Base-by-base conservation (phyloP, 2,113 vertebrate species). In the Proterorhinus semilunaris region DNA sequence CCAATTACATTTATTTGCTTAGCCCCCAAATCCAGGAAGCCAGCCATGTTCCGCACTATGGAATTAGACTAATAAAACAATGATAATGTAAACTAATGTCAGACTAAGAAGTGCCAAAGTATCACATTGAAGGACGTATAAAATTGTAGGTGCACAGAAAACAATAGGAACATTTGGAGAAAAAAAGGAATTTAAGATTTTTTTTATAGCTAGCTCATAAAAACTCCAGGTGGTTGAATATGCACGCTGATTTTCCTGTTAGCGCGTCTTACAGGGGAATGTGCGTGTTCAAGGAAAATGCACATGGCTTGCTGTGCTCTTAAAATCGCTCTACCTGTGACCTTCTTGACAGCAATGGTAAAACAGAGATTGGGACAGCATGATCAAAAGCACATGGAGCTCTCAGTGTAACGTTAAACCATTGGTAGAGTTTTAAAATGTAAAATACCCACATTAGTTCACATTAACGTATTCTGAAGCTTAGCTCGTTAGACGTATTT, bases 131-230 rank as follows among this genome's bases (percentile, higher is more conserved):
- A 17, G 9, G n/a, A 50, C 50, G 49, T 42, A 50, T 65, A 54
- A 49, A 53, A 54, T 50, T 21, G 17, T 27, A 9, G 43, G 55
- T 9, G 53, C 53, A 17, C 2, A 45, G 54, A 71, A 48, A 71
- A 80, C 68, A 49, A 50, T 17, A 62, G 71, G 62, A 76, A 51
- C 68, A 64, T 10, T 71, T 11, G 53, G 44, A 72, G 53, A 70
- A 6, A 1, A 16, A 61, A 10, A 63, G 77, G 79, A 87, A 82
- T 82, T 86, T 76, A 81, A 88, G 83, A 83, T 89, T 81, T 73
- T 78, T 86, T 83, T 82, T 81, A n/a, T 76, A 80, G 69, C 54
- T 79, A 83, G 82, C 80, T 79, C 57, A 58, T 89, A 89, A 89
- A 36, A 89, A 80, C 88, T 79, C 68, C 83, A 65, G 79, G 82